Evolutionary conservation across 2,797 vertebrate species (phyloP), one percentile per base, ranked within the genome.

Genomic region (Hylomyscus alleni): DNA sequence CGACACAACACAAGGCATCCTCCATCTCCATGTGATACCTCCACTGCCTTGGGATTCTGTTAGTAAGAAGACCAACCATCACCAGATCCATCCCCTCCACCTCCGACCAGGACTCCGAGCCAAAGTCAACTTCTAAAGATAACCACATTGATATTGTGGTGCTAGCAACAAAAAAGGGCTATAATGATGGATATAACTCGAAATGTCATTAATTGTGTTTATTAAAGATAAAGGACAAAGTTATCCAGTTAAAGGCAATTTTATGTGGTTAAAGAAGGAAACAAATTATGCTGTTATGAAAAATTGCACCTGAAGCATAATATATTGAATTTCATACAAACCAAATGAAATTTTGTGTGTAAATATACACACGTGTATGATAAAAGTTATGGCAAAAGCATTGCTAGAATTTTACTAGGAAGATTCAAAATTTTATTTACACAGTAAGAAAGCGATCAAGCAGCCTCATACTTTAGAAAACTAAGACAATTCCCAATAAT

Each of bases 131-230:
- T 31, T 85, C 44, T 67, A 67, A 67, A 67, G 31, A 34, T 67
- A 14, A 50, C 6, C 17, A 50, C 19, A 54, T 22, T 93, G 44
- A 89, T 60, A 24, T 29, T 65, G 2, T 80, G 52, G 20, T 80
- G 22, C 56, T 37, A 56, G 40, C 12, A 12, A n/a, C 29, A 52
- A 54, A 50, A 50, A 89, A 37, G 2, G 62, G 34, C 7, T 75
- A 19, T 85, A 37, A 54, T 62, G 26, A 69, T 50, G 40, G 37
- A 44, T 40, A 44, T 24, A 82, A 95, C 31, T 6, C 2, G 37
- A 93, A 84, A 93, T 72, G 26, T 65, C 19, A 77, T 29, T 78
- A 94, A 90, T 62, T 80, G 65, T 50, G 31, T 86, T 89, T 31
- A 54, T n/a, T 56, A 82, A 75, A 37, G 56, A 7, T 83, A 77